A percentile compares a stretch with the other conserved stretches of the same genome.
Conservation (phyloP, 1,140 invertebrate genomes). For the Globodera ellingtonae region DNA sequence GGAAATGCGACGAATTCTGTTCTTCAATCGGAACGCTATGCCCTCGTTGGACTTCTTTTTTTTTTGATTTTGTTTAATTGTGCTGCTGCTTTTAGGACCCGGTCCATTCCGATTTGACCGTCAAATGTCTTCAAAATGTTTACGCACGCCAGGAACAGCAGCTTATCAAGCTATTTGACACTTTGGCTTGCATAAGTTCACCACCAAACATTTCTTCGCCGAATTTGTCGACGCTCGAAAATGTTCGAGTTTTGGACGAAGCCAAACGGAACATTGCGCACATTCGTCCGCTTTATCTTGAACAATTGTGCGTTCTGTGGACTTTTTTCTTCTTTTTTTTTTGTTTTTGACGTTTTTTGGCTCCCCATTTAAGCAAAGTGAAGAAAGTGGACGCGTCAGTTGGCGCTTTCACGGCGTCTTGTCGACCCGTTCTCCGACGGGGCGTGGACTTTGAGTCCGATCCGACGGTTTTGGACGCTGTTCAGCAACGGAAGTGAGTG, state of each 20-base stretch:
- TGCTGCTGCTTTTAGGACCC: constrained; percentile 42
- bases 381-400: constrained; percentile 19
- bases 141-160: constrained; percentile 45
- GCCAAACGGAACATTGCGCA: constrained; percentile 36
- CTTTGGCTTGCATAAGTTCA: constrained; percentile 21
- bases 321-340: too few relatives aligned
- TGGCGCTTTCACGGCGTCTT: constrained; percentile 32
- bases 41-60: constrained; percentile 16
- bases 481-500: constrained; percentile 26
- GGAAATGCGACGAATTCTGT: not conserved
- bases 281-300: constrained; percentile 49
- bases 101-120: constrained; percentile 45
- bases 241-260: constrained; percentile 25
- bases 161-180: constrained; percentile 45
- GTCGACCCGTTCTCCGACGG: constrained; percentile 41
- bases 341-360: not conserved
- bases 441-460: constrained; percentile 42
- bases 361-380: constrained; percentile 16
- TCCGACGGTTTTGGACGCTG: constrained; percentile 46
- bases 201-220: not conserved
- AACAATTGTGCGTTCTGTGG: constrained; percentile 42
- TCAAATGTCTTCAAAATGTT: constrained; percentile 39
- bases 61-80: not conserved
- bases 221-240: not conserved
- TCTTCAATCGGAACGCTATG: not conserved